phyloP scores from a whole-genome alignment of 1,140 invertebrate genomes.

The Globodera ellingtonae region DNA sequence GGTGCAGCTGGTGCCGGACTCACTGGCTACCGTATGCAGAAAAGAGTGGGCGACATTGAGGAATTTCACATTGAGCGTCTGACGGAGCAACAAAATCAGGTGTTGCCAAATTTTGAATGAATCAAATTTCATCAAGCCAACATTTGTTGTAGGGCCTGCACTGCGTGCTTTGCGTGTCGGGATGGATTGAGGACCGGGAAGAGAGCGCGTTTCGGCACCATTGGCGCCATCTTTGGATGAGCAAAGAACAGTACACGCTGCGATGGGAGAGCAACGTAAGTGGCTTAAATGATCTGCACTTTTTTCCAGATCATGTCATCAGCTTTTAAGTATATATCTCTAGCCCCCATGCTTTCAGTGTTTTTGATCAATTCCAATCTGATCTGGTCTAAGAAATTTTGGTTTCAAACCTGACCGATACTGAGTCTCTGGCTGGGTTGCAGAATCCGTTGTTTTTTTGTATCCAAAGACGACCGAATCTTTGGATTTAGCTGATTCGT shows the following conservation, averaged over 20 bases:
- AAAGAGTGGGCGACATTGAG: constrained; percentile 68
- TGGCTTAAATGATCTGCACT: background rate
- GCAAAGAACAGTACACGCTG: constrained; percentile 75
- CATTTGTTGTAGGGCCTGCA: constrained; percentile 8
- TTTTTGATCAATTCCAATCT: too few species aligned
- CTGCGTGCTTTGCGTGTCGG: constrained; percentile 50
- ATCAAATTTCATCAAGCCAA: background rate
- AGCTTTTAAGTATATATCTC: too few species aligned
- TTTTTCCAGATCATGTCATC: too few species aligned
- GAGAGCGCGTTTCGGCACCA: constrained; percentile 56
- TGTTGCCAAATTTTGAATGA: background rate
- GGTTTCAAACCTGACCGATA: too few species aligned
- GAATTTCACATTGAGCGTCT: constrained; percentile 68
- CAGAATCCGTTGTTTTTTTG: too few species aligned
- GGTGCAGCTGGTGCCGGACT: constrained; percentile 69
- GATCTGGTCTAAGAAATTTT: too few species aligned
- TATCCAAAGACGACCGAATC: too few species aligned
- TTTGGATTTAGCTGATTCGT: too few species aligned
- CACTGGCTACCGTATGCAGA: constrained; percentile 67
- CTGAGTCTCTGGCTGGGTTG: too few species aligned
- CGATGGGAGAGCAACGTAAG: constrained; percentile 72
- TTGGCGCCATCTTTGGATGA: constrained; percentile 72
- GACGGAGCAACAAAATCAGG: constrained; percentile 39
- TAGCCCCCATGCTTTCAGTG: too few species aligned
- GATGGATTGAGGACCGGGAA: constrained; percentile 59